A percentile compares a stretch with the other conserved stretches of the same genome.
These are phyloP conservation scores for Apis mellifera DNA, from an alignment of 1,140 invertebrate genomes.

Conservation along the genomic window DNA sequence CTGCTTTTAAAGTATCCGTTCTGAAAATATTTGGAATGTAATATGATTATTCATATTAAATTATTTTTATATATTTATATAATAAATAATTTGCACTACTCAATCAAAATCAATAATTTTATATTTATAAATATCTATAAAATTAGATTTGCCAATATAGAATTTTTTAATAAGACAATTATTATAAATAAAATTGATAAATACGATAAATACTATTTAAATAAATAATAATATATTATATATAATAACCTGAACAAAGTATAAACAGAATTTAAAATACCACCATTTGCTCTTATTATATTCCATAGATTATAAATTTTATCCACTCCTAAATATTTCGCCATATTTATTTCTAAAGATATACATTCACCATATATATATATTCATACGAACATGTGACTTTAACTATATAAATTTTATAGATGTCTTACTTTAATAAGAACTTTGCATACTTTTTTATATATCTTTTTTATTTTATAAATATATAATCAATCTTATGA, in stretches of 20 bases:
- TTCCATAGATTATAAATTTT: conserved; percentile 86
- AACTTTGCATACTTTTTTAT: neutral
- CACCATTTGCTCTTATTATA: conserved; percentile 90
- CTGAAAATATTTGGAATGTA: conserved; percentile 80
- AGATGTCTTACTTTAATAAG: neutral
- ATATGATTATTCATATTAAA: conserved; percentile 48
- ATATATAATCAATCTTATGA: neutral
- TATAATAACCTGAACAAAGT: conserved; percentile 88
- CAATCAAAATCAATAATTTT: conserved; percentile 21
- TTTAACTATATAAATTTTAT: conserved; percentile 14
- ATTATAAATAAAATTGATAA: conserved; percentile 26
- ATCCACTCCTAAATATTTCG: conserved; percentile 87
- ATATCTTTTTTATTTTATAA: neutral
- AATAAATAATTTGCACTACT: conserved; percentile 17
- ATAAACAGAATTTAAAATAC: conserved; percentile 85
- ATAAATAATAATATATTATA: conserved; percentile 39
- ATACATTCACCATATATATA: neutral
- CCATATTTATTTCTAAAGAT: conserved; percentile 80
- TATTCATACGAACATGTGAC: neutral
- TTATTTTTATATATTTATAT: conserved; percentile 35
- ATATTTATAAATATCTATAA: neutral
- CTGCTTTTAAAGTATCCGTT: conserved; percentile 93
- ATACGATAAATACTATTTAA: neutral
- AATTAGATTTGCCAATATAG: conserved; percentile 49
- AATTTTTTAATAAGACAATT: neutral